Conservation (phyloP, 2,797 vertebrate genomes). For the Rhynchotus rufescens region DNA sequence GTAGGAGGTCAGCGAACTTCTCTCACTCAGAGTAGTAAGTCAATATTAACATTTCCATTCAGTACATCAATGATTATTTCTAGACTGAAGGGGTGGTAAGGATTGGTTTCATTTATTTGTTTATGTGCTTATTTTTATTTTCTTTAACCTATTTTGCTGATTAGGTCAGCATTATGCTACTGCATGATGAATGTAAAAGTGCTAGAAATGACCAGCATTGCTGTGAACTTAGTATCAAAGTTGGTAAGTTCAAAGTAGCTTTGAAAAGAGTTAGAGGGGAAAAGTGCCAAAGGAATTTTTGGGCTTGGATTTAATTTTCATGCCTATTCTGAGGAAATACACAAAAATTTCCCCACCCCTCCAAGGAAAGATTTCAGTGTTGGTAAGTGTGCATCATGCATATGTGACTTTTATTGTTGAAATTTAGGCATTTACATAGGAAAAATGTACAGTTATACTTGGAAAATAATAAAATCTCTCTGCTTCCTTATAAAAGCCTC, state of each 20-base stretch:
- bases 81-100: background rate
- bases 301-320: background rate
- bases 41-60: constrained; percentile 66
- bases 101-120: background rate
- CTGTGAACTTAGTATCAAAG: background rate
- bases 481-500: background rate
- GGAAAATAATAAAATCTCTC: background rate
- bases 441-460: background rate
- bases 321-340: background rate
- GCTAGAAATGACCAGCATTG: background rate
- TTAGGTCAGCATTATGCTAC: background rate
- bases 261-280: background rate
- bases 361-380: background rate
- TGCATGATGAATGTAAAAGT: background rate
- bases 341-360: background rate
- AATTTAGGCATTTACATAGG: background rate
- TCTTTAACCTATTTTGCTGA: background rate
- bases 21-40: constrained; percentile 70
- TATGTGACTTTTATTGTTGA: background rate
- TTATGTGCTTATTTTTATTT: constrained; percentile 27
- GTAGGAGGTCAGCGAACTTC: constrained; percentile 73
- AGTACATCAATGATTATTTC: constrained; percentile 63
- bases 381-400: background rate
- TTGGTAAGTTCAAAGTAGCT: background rate
- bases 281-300: background rate